Evolutionary conservation across 2,888 invertebrate species (phyloP), one percentile per base, ranked within the genome.

Genomic region (Eristalis pertinax): DNA sequence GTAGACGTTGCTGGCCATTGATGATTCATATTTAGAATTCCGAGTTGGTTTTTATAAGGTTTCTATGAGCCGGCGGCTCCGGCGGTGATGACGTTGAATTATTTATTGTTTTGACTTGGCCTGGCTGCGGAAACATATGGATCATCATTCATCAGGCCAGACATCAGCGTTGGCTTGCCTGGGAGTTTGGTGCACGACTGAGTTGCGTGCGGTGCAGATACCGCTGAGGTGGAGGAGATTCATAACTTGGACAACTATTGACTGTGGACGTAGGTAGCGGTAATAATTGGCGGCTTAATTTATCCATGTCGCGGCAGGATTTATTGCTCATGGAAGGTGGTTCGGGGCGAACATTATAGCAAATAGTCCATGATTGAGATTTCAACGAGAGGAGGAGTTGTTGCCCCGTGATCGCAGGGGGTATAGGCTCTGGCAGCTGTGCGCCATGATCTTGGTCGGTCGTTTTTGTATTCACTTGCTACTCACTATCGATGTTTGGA

Each of bases 61-160:
- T 10, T 58, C n/a, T 35, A 56, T 22, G 62, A 67, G 38, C 65
- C 41, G n/a, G 22, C 41, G 32, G 69, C 72, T 64, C 26, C 11
- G 82, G 22, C 58, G 24, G 74, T 29, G 73, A 58, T 79, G 78
- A 83, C 83, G 70, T 75, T 86, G 83, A 86, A 86, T 86, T 86
- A 86, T 86, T 86, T 86, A 86, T 83, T 78, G 77, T 74, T 69
- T 80, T 81, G n/a, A 22, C 38, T 65, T 65, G 19, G 60, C 26
- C 65, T 74, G 50, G 78, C 60, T 32, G 24, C 50, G 50, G 69
- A 75, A 67, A 41, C 75, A 41, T 68, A 77, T 81, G 84, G 74
- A 60, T 83, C 78, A 60, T 83, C 78, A 83, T 86, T 83, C 74
- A 83, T 74, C 78, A 73, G 77, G 19, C 26, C 38, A 64, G 50